Conservation (phyloP, 1,140 invertebrate genomes). For the Elymnias hypermnestra region DNA sequence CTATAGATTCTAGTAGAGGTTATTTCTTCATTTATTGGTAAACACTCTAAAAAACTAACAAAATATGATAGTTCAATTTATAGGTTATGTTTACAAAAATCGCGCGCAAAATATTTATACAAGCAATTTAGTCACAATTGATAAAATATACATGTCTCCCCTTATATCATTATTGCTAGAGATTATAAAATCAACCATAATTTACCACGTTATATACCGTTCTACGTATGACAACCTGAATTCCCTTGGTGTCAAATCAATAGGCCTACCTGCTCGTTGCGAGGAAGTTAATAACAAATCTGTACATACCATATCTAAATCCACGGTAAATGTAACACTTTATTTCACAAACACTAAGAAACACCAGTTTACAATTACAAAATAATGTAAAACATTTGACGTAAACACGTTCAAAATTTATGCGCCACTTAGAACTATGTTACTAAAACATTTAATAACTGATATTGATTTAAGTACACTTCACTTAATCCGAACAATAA, state of each 20-base stretch:
- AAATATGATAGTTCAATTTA: conserved; percentile 3
- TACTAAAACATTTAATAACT: neutral
- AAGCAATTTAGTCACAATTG: neutral
- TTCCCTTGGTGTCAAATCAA: conserved; percentile 16
- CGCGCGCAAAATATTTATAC: conserved; percentile 18
- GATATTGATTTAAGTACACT: conserved; percentile 2
- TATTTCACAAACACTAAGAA: conserved; percentile 27
- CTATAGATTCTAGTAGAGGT: too few species aligned
- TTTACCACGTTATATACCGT: conserved; percentile 1
- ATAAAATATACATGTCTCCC: neutral
- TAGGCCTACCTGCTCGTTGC: neutral
- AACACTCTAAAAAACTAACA: too few species aligned
- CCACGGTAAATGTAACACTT: conserved; percentile 11
- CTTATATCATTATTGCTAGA: neutral
- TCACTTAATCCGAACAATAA: neutral
- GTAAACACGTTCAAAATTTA: conserved; percentile 56
- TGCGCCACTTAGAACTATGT: conserved; percentile 6
- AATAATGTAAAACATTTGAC: conserved; percentile 54
- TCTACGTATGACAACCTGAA: conserved; percentile 15
- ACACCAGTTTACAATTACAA: conserved; percentile 32
- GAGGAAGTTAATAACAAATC: conserved; percentile 8
- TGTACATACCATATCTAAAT: conserved; percentile 22
- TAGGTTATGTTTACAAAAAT: conserved; percentile 26
- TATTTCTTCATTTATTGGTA: too few species aligned
- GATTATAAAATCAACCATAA: neutral